A percentile compares a stretch with the other conserved stretches of the same genome.
Conservation (phyloP, 2,888 invertebrate species). For the Ernsta delagoae region DNA sequence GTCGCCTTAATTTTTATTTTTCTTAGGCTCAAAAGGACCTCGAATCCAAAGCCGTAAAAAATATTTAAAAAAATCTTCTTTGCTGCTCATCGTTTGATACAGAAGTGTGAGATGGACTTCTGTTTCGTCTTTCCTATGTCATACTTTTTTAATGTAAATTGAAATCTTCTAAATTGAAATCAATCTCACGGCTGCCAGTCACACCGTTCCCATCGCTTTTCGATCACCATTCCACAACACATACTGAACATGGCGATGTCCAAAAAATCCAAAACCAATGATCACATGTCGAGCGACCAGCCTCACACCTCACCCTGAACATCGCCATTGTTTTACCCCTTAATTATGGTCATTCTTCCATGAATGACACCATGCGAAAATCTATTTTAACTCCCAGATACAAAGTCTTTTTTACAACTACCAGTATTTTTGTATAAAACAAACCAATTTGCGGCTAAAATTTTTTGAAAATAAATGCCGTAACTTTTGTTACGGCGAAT, state of each 20-base stretch:
- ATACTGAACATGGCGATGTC: constrained; percentile 27
- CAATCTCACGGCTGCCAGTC: constrained; percentile 31
- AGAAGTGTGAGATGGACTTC: background rate
- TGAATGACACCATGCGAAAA: constrained; percentile 6
- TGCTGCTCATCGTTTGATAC: background rate
- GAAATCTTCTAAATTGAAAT: constrained; percentile 13
- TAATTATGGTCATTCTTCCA: constrained; percentile 35
- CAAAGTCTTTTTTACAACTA: constrained; percentile 20
- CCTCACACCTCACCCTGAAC: constrained; percentile 21
- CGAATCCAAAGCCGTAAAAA: too few species aligned
- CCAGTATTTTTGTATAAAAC: background rate
- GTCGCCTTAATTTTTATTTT: too few species aligned
- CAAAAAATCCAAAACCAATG: constrained; percentile 43
- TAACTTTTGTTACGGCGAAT: constrained; percentile 6
- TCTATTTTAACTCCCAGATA: background rate
- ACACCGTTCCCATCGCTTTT: constrained; percentile 2
- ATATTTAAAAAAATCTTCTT: too few species aligned
- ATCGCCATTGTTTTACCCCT: constrained; percentile 34
- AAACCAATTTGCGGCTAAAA: background rate
- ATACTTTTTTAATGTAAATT: constrained; percentile 4
- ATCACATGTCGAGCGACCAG: constrained; percentile 30
- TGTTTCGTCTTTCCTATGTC: background rate
- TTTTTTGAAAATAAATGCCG: background rate
- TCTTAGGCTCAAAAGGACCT: too few species aligned
- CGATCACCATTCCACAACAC: constrained; percentile 11